Conservation (phyloP, 2,888 invertebrate genomes). For the Rhodophaea formosa region DNA sequence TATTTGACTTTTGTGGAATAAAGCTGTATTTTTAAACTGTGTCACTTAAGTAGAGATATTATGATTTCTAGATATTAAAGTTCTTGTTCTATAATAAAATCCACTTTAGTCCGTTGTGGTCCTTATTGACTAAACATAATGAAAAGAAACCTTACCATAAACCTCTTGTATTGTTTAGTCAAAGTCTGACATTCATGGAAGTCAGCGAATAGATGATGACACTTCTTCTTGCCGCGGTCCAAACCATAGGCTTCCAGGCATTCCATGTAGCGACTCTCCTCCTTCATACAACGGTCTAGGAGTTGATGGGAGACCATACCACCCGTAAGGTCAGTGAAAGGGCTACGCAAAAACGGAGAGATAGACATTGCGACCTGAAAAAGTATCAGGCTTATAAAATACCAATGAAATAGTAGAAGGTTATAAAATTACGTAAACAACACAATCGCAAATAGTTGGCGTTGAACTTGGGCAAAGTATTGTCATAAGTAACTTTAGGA, state of each 20-base stretch:
- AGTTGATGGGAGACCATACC: constrained; percentile 84
- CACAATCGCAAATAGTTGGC: not conserved
- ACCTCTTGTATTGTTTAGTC: constrained; percentile 82
- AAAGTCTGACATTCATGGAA: constrained; percentile 85
- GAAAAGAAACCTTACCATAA: constrained; percentile 59
- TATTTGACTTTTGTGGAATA: too few species aligned
- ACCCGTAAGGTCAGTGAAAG: constrained; percentile 87
- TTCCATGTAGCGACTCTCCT: constrained; percentile 87
- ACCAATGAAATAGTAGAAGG: constrained; percentile 28
- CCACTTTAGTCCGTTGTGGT: too few species aligned
- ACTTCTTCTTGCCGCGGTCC: constrained; percentile 83
- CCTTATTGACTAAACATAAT: not conserved
- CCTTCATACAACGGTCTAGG: constrained; percentile 83
- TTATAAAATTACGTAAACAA: constrained; percentile 63
- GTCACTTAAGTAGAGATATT: too few species aligned
- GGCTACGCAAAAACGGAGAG: constrained; percentile 84
- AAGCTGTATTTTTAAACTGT: too few species aligned
- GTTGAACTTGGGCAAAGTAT: not conserved
- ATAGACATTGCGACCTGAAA: constrained; percentile 73
- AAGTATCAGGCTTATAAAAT: constrained; percentile 6
- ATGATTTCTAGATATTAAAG: too few species aligned
- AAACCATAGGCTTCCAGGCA: constrained; percentile 91
- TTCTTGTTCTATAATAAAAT: too few species aligned
- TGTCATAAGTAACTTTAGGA: too few species aligned
- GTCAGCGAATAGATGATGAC: constrained; percentile 83